Evolutionary conservation across 2,113 vertebrate species (phyloP).

Genomic region (Lampris incognitus): DNA sequence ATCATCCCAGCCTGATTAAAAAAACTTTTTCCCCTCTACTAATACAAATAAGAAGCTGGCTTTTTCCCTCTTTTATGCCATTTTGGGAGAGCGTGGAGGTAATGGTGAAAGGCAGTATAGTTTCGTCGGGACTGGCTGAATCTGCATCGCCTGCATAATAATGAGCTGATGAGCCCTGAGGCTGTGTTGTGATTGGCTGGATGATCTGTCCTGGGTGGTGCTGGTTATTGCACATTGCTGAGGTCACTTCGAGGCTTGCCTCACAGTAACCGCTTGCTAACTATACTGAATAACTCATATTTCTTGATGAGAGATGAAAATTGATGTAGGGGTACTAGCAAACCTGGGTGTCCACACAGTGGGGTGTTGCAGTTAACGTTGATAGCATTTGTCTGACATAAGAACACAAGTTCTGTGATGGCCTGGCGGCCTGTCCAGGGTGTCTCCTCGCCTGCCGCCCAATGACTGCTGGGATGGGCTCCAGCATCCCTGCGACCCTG

Average conservation of each 20-base stretch:
- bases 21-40: slow-evolving; percentile 71
- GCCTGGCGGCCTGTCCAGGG: no score
- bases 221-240: slow-evolving; percentile 18
- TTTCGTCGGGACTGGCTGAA: slow-evolving; percentile 64
- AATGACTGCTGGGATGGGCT: no score
- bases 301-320: slow-evolving; percentile 20
- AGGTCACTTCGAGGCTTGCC: slow-evolving; percentile 30
- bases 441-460: neutral
- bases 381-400: neutral
- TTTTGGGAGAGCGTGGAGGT: slow-evolving; percentile 72
- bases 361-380: neutral
- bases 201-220: slow-evolving; percentile 23
- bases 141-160: slow-evolving; percentile 59
- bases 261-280: slow-evolving; percentile 9
- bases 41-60: slow-evolving; percentile 76
- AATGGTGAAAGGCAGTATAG: slow-evolving; percentile 78
- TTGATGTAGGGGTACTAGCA: slow-evolving; percentile 1
- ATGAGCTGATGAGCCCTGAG: slow-evolving; percentile 55
- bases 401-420: neutral
- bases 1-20: slow-evolving; percentile 82
- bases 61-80: slow-evolving; percentile 66
- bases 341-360: neutral
- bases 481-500: no score
- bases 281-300: slow-evolving; percentile 5
- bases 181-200: slow-evolving; percentile 43